Base-by-base conservation (phyloP, 1,140 invertebrate species). In the Zaprionus nigranus region DNA sequence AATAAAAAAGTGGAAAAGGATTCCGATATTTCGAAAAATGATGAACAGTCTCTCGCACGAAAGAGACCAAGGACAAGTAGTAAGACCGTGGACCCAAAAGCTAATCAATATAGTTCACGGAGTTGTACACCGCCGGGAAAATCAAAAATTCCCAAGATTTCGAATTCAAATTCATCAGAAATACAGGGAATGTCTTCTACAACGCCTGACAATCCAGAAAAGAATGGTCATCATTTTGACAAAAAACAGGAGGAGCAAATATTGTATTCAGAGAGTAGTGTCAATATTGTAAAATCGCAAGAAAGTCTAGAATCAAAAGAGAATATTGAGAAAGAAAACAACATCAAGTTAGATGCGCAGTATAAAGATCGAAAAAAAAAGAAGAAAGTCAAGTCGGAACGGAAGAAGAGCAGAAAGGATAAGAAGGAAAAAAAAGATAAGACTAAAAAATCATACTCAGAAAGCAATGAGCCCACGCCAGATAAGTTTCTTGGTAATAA, bases 351-450 rank as follows among this genome's bases (percentile, higher is more conserved):
- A 30, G 73, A 71, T n/a, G 11, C 54, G 0, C 60, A 73, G 20
- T 53, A 70, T 93, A 65, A 94, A 94, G 43, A 95, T 94, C 74
- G 94, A 93, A 94, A 94, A 70, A 92, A 93, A 78, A 82, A 91
- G 66, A 79, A 90, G 71, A 94, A 87, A 86, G 93, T 82, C 67
- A 88, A 88, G 51, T 75, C 85, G 3, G 85, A 88, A 2, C 61
- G 69, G 1, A 92, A 88, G 56, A 88, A 88, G 15, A 88, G 26
- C n/a, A 88, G 90, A 40, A 88, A 88, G 56, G 85, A 88, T 57
- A 80, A 92, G 72, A 93, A 94, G 68, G 93, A 94, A 70, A 90
- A 90, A 49, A 82, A 77, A 49, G 86, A 91, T 5, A 78, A 74
- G 53, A 24, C 38, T 43, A 82, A 79, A 46, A 91, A 91, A 40